Evolutionary conservation across 2,113 vertebrate genomes (phyloP), one percentile per base, ranked within the genome.

Genomic region (Limnothrissa miodon): DNA sequence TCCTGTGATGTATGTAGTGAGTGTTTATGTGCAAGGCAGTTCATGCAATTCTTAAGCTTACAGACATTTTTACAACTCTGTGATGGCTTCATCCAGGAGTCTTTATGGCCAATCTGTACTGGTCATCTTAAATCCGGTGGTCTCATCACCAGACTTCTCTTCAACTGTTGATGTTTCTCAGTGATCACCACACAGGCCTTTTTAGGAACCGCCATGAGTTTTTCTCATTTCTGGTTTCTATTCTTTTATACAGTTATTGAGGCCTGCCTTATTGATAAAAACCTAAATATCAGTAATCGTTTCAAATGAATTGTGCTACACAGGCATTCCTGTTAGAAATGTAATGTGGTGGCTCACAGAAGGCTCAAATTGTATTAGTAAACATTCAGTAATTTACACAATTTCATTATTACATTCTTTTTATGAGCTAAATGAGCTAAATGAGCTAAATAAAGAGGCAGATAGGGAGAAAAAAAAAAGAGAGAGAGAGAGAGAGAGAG

Each of bases 61-160:
- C 33, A 39, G 66, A 13, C 66, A 19, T 74, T 33, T 36, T 74
- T 36, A 74, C 66, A 39, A 10, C 33, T 2, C 66, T 39, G 66
- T 74, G 66, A 74, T 74, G 29, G 33, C 66, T 74, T 74, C 4
- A 74, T 39, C 66, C 66, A 74, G 66, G 11, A 36, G 66, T 17
- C 13, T 74, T 74, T 74, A 74, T 36, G 33, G 66, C 3, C 33
- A 4, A 1, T 33, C 66, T 36, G 66, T 74, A 33, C 5, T 17
- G 66, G 66, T 36, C 66, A 74, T 74, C 66, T 74, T 74, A 74
- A 74, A 74, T 74, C 66, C 66, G 36, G 33, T 36, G 66, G 11
- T 74, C 66, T 74, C 15, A 39, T 74, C 66, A 74, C 66, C 66
- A 36, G 66, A 17, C 10, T 33, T 74, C 66, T 1, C 29, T 17